Percentiles rank a stretch among this genome's conserved stretches.
Conservation (phyloP, 2,888 invertebrate genomes). For the Lasioglossum vierecki region DNA sequence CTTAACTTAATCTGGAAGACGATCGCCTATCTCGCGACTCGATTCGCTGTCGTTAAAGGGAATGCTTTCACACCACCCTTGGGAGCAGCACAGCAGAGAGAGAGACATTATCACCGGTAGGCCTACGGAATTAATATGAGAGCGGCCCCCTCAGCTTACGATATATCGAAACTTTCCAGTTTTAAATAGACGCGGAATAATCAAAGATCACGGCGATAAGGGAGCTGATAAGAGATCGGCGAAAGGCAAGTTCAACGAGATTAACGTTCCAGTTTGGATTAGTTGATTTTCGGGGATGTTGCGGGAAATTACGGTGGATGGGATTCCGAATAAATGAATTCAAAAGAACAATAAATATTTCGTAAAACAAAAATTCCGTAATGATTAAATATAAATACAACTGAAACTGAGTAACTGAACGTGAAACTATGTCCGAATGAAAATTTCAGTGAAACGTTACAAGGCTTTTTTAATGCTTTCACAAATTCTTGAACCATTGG, state of each 20-base stretch:
- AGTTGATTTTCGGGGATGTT: background rate
- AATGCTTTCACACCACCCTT: constrained; percentile 81
- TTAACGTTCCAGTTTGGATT: constrained; percentile 10
- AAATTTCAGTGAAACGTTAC: background rate
- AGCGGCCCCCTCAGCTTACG: constrained; percentile 35
- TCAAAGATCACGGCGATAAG: constrained; percentile 28
- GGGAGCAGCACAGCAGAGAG: constrained; percentile 71
- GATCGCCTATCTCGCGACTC: constrained; percentile 82
- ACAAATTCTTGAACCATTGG: background rate
- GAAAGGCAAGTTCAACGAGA: background rate
- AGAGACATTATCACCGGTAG: constrained; percentile 78
- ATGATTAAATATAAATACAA: no score
- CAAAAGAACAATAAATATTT: no score
- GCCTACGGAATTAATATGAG: constrained; percentile 81
- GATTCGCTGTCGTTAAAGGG: constrained; percentile 83
- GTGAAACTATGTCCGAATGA: no score
- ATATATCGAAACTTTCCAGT: constrained; percentile 46
- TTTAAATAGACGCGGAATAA: constrained; percentile 30
- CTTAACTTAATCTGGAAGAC: constrained; percentile 80
- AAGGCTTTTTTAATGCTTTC: background rate
- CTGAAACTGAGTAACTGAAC: no score
- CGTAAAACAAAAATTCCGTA: no score
- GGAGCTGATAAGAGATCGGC: background rate
- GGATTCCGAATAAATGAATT: no score
- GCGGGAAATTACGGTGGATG: background rate